Conservation (phyloP, 2,888 invertebrate species). For the Drosophila multiciliata region DNA sequence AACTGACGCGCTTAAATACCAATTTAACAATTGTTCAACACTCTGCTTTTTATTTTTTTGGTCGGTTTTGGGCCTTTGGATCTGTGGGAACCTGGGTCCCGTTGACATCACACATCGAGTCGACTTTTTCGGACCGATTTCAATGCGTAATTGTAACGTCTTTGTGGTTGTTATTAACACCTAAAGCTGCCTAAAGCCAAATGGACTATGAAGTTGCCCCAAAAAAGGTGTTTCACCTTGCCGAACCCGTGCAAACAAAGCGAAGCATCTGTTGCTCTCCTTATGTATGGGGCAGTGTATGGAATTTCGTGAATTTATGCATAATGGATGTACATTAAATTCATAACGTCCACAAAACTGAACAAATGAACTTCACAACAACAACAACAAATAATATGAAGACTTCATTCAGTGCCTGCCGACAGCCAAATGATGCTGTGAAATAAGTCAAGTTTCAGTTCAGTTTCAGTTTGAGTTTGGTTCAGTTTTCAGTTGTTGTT, state of each 20-base stretch:
- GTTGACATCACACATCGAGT: constrained; percentile 76
- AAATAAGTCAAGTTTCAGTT: constrained; percentile 37
- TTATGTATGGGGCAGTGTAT: constrained; percentile 27
- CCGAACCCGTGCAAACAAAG: constrained; percentile 59
- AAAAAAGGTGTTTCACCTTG: constrained; percentile 63
- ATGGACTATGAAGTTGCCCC: constrained; percentile 78
- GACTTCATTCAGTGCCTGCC: constrained; percentile 11
- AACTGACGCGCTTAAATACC: constrained; percentile 65
- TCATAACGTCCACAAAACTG: constrained; percentile 69
- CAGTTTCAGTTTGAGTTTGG: constrained; percentile 21
- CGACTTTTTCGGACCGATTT: constrained; percentile 64
- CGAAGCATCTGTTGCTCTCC: constrained; percentile 37
- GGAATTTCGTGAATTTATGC: constrained; percentile 82
- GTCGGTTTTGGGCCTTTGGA: background rate
- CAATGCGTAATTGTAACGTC: constrained; percentile 82
- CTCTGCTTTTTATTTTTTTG: constrained; percentile 21
- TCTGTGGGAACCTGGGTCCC: constrained; percentile 69
- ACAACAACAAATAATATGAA: constrained; percentile 17
- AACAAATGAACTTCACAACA: constrained; percentile 40
- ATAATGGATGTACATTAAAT: constrained; percentile 78
- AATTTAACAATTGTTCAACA: constrained; percentile 75
- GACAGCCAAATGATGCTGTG: constrained; percentile 43
- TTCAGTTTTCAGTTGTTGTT: constrained; percentile 43
- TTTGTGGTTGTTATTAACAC: constrained; percentile 81
- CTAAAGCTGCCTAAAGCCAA: constrained; percentile 68